These are phyloP conservation scores for Pachydiplax longipennis DNA, from an alignment of 2,888 invertebrate genomes.

Conservation along the genomic window DNA sequence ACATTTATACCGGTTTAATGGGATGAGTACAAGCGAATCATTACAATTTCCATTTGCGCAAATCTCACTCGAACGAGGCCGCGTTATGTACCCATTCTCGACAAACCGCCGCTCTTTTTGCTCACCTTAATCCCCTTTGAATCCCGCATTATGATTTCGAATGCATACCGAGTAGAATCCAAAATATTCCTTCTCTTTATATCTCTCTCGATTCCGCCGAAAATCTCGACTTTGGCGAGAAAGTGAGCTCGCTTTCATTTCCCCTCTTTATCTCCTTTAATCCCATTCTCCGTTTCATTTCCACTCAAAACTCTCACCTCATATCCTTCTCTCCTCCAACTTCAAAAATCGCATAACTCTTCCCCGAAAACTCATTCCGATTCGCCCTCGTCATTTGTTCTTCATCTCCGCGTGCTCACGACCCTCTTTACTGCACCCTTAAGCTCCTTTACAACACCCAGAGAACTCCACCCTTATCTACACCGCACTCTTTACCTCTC, in stretches of 20 bases:
- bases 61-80: no score
- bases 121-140: not conserved
- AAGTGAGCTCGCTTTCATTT: not conserved
- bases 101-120: no score
- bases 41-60: no score
- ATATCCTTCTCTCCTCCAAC: not conserved
- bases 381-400: not conserved
- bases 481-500: not conserved
- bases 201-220: not conserved
- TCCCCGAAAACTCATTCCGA: not conserved
- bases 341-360: not conserved
- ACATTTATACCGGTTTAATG: no score
- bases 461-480: not conserved
- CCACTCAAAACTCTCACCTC: not conserved
- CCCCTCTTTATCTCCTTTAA: not conserved
- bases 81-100: no score
- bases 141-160: not conserved
- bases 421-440: not conserved
- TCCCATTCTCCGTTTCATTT: not conserved
- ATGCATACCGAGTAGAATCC: not conserved
- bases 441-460: not conserved
- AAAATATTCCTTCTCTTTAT: not conserved
- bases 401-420: not conserved
- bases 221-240: not conserved
- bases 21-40: no score